Evolutionary conservation across 1,140 invertebrate species (phyloP).

Genomic region (Rhopalosiphum padi): DNA sequence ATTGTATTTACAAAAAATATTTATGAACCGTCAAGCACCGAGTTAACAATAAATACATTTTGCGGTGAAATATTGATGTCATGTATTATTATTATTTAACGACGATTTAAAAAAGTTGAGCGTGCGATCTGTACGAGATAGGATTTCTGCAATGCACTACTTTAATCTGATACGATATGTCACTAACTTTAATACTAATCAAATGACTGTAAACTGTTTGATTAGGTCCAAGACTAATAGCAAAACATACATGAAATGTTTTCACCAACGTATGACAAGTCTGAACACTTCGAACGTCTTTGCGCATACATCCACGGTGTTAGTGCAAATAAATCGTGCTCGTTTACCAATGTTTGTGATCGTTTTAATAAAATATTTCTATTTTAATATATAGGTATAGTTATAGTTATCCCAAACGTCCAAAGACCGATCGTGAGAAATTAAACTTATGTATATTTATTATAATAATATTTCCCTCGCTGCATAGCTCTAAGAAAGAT

Average conservation of each 20-base stretch:
- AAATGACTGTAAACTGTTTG: neutral
- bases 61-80: neutral
- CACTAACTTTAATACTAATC: neutral
- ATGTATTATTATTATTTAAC: no score
- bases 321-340: neutral
- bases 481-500: neutral
- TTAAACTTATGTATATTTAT: neutral
- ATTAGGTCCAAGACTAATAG: neutral
- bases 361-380: neutral
- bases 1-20: neutral
- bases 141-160: no score
- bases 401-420: neutral
- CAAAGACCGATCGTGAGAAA: neutral
- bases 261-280: neutral
- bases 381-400: neutral
- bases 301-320: neutral
- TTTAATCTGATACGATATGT: neutral
- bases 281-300: no score
- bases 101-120: neutral
- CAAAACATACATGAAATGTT: neutral
- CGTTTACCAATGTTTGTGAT: neutral
- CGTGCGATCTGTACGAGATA: no score
- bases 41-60: neutral
- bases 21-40: neutral
- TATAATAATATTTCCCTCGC: neutral